These are phyloP conservation scores for Gastrophysa polygoni DNA, from an alignment of 2,888 invertebrate species.

Conservation along the genomic window DNA sequence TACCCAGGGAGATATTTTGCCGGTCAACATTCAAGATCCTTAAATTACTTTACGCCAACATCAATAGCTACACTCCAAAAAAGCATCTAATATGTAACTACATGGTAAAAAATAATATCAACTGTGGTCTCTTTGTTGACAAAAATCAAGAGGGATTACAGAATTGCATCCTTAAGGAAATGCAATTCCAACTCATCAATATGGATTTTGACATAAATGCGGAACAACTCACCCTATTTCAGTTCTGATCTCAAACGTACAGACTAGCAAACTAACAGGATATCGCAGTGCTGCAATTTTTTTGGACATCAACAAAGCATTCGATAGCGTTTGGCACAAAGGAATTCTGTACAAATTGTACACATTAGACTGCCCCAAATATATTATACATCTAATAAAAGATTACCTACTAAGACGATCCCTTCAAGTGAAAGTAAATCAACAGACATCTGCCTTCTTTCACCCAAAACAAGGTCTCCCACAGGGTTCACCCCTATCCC, in stretches of 20 bases:
- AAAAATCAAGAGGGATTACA: constrained; percentile 3
- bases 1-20: no score
- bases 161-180: background rate
- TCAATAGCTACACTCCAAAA: no score
- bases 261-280: background rate
- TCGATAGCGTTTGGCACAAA: background rate
- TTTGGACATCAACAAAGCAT: background rate
- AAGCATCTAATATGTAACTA: no score
- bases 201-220: no score
- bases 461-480: constrained; percentile 3
- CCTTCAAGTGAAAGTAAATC: no score
- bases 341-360: no score
- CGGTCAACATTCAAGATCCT: no score
- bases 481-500: constrained; percentile 3
- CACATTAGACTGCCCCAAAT: no score
- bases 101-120: constrained; percentile 7
- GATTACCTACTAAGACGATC: no score
- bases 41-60: no score
- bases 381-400: no score
- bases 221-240: background rate
- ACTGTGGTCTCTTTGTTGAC: constrained; percentile 13
- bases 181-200: background rate
- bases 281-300: background rate
- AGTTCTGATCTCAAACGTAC: background rate
- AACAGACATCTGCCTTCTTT: no score